Percentiles rank a stretch among this genome's conserved stretches.
phyloP scores from a whole-genome alignment of 2,797 vertebrate species.

The Microctenopoma stevenorrisi region DNA sequence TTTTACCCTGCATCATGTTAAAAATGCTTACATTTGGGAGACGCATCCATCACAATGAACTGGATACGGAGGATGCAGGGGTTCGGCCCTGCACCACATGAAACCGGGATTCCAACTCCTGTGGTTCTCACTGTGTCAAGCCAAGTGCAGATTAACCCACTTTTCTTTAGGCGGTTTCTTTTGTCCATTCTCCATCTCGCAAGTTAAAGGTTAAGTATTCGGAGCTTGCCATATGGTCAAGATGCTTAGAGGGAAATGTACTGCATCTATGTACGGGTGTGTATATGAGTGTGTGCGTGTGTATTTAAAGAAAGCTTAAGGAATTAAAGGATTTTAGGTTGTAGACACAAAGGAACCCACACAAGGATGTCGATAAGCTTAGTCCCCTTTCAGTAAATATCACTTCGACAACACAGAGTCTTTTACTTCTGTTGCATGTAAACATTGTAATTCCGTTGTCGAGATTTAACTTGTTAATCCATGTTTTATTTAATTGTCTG shows the following conservation, averaged over 20 bases:
- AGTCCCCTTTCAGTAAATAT: constrained; percentile 30
- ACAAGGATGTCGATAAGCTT: constrained; percentile 35
- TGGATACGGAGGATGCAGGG: constrained; percentile 1
- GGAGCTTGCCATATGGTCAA: constrained; percentile 66
- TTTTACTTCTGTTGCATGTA: constrained; percentile 43
- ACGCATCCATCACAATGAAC: constrained; percentile 10
- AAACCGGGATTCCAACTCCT: constrained; percentile 47
- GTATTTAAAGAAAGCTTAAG: constrained; percentile 66
- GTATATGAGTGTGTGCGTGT: constrained; percentile 35
- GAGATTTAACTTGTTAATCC: constrained; percentile 42
- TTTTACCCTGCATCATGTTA: constrained; percentile 34
- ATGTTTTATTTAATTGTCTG: constrained; percentile 13
- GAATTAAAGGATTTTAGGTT: constrained; percentile 63
- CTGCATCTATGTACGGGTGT: constrained; percentile 17
- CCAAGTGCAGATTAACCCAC: constrained; percentile 73
- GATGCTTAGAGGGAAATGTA: constrained; percentile 58
- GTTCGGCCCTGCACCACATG: constrained; percentile 22
- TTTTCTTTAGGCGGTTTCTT: constrained; percentile 56
- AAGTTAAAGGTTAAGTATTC: constrained; percentile 69
- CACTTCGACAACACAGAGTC: constrained; percentile 22
- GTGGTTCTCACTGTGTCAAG: constrained; percentile 52
- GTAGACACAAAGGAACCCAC: constrained; percentile 45
- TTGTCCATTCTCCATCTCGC: constrained; percentile 48
- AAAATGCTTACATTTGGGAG: constrained; percentile 35
- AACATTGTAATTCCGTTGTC: constrained; percentile 36